Percentiles rank a stretch among this genome's conserved stretches.
These are phyloP conservation scores for Aptenodytes patagonicus DNA, from an alignment of 2,113 vertebrate genomes.

Conservation along the genomic window DNA sequence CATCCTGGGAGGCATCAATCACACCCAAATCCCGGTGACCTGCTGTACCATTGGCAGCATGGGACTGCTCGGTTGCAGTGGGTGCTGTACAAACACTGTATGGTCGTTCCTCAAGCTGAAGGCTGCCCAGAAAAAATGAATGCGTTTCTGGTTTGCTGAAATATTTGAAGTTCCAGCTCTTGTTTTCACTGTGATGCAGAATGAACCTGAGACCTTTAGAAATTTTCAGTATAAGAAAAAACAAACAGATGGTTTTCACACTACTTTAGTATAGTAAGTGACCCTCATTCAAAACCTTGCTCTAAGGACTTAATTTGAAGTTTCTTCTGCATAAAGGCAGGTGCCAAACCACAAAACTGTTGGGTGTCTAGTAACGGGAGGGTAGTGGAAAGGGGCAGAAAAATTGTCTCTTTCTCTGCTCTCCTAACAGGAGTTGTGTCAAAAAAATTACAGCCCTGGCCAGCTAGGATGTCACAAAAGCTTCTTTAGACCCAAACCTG, in stretches of 20 bases:
- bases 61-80: not conserved
- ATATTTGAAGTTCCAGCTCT: not conserved
- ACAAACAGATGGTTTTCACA: not conserved
- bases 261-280: not conserved
- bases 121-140: not conserved
- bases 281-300: not conserved
- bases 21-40: not conserved
- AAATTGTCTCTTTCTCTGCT: not conserved
- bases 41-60: accelerated
- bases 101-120: not conserved
- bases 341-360: not conserved
- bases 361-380: not conserved
- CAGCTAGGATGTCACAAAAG: not conserved
- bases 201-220: not conserved
- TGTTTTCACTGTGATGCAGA: not conserved
- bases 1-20: not conserved
- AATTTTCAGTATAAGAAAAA: not conserved
- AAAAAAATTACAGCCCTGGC: not conserved
- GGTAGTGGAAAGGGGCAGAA: not conserved
- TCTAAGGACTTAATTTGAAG: not conserved
- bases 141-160: not conserved
- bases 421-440: not conserved
- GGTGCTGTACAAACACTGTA: not conserved
- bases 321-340: not conserved
- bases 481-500: not conserved